These are phyloP conservation scores for Poecilia picta DNA, from an alignment of 2,797 vertebrate species.

Conservation along the genomic window DNA sequence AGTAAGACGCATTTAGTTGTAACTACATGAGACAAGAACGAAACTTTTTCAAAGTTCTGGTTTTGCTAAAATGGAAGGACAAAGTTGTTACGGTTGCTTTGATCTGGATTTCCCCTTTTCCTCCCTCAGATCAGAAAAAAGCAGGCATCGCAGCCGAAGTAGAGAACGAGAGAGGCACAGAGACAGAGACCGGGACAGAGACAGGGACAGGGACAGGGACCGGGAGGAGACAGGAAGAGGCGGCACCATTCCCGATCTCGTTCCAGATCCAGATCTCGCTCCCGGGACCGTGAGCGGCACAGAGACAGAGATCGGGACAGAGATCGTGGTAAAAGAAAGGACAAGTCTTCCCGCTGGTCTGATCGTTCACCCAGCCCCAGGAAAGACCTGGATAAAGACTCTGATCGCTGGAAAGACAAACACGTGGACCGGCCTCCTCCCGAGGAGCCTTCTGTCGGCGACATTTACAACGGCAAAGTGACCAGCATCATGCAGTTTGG, in stretches of 20 bases:
- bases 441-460: constrained; percentile 94
- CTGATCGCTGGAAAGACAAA: constrained; percentile 93
- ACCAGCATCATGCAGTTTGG: constrained; percentile 99
- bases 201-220: constrained; percentile 62
- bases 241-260: constrained; percentile 69
- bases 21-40: not conserved
- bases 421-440: constrained; percentile 94
- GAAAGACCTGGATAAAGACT: constrained; percentile 78
- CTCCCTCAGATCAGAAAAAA: constrained; percentile 71
- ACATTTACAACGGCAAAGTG: constrained; percentile 97
- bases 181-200: constrained; percentile 63
- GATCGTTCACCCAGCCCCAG: constrained; percentile 87
- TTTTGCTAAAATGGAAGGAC: not conserved
- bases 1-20: constrained; percentile 63
- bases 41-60: not conserved
- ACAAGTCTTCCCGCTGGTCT: constrained; percentile 79
- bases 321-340: constrained; percentile 82
- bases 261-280: constrained; percentile 81
- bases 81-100: not conserved
- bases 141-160: constrained; percentile 83
- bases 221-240: constrained; percentile 70
- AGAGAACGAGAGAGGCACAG: constrained; percentile 70
- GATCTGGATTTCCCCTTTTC: not conserved
- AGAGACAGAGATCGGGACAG: constrained; percentile 75
- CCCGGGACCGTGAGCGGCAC: constrained; percentile 77